Evolutionary conservation across 2,113 vertebrate species (phyloP).

Genomic region (Lucifuga dentata): DNA sequence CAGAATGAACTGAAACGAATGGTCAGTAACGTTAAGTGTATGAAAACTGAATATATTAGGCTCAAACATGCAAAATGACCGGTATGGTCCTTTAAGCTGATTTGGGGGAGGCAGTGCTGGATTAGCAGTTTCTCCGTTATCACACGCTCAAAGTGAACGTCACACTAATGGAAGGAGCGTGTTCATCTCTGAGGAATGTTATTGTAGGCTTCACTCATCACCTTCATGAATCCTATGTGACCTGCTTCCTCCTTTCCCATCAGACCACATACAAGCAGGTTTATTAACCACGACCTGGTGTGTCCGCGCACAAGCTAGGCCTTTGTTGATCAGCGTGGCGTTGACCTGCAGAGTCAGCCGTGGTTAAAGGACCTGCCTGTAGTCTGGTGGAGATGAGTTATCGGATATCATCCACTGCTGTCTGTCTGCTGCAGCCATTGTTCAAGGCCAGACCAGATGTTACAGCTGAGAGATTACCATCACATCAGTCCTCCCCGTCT

Average conservation of each 20-base stretch:
- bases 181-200: slow-evolving; percentile 50
- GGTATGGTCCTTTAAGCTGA: too few relatives aligned
- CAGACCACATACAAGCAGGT: slow-evolving; percentile 35
- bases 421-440: slow-evolving; percentile 50
- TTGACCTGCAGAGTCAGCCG: slow-evolving; percentile 21
- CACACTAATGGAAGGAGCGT: slow-evolving; percentile 27
- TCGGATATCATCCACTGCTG: slow-evolving; percentile 50
- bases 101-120: too few relatives aligned
- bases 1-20: too few relatives aligned
- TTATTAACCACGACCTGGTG: slow-evolving; percentile 55
- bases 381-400: slow-evolving; percentile 46
- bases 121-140: slow-evolving; percentile 2
- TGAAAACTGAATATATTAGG: too few relatives aligned
- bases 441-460: slow-evolving; percentile 66
- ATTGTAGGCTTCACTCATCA: slow-evolving; percentile 24
- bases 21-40: too few relatives aligned
- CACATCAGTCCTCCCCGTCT: slow-evolving; percentile 42
- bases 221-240: slow-evolving; percentile 35
- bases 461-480: slow-evolving; percentile 69
- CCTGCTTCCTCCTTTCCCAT: slow-evolving; percentile 26
- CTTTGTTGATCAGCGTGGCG: slow-evolving; percentile 56
- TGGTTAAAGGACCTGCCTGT: not conserved
- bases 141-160: slow-evolving; percentile 35
- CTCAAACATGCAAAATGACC: too few relatives aligned
- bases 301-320: slow-evolving; percentile 46